Percentiles rank a stretch among this genome's conserved stretches.
Conservation (phyloP, 92 coral and sea anemone species). For the Palythoa heliodiscus region DNA sequence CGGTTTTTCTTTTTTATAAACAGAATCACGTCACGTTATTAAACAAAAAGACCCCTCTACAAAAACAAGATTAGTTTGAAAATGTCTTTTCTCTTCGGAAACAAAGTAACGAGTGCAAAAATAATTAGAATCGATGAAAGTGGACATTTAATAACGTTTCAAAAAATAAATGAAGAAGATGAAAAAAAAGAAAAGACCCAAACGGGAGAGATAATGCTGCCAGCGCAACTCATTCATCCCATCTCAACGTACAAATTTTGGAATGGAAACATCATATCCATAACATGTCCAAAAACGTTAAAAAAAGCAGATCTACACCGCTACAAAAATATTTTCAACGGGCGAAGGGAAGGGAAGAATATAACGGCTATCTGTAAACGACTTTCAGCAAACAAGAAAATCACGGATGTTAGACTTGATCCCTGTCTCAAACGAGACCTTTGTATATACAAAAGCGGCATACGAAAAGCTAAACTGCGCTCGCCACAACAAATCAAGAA, state of each 20-base stretch:
- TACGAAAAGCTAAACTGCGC: neutral
- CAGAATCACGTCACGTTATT: too few relatives aligned
- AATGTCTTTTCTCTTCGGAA: neutral
- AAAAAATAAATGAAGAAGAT: neutral
- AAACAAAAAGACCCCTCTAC: too few relatives aligned
- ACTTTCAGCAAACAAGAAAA: neutral
- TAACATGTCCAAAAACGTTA: neutral
- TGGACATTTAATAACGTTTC: neutral
- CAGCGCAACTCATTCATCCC: neutral
- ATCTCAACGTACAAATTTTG: neutral
- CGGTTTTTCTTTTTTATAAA: neutral
- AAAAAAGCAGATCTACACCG: neutral
- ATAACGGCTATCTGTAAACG: neutral
- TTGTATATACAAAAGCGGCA: neutral
- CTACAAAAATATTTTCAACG: neutral
- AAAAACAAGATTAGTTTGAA: too few relatives aligned
- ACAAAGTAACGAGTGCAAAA: neutral
- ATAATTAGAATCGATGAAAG: neutral
- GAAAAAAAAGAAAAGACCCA: neutral
- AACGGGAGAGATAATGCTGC: neutral
- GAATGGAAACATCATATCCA: neutral
- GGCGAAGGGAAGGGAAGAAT: neutral
- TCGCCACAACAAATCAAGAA: neutral
- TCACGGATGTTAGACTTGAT: neutral
- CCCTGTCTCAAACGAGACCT: constrained; percentile 10